Conservation (phyloP, 2,797 vertebrate species). For the Sus cebifrons region DNA sequence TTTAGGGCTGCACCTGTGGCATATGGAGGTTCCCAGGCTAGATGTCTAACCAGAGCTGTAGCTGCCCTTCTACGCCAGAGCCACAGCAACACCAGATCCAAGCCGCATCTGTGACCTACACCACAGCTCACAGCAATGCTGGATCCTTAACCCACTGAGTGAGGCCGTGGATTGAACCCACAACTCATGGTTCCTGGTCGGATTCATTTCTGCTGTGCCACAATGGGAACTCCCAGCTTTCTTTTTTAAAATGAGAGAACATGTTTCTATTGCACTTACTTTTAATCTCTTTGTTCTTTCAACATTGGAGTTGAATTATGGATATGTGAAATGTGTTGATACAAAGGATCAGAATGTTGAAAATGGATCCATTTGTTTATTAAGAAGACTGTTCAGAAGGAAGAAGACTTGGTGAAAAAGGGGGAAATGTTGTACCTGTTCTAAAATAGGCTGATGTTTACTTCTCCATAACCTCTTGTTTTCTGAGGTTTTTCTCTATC, state of each 20-base stretch:
- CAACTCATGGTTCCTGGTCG: too few species aligned
- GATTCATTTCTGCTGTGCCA: too few species aligned
- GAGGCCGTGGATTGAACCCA: too few species aligned
- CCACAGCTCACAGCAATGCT: too few species aligned
- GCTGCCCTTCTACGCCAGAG: too few species aligned
- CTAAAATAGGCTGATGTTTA: constrained; percentile 6
- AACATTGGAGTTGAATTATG: constrained; percentile 13
- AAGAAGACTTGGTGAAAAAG: not conserved
- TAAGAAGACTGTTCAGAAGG: constrained; percentile 26
- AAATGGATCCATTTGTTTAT: constrained; percentile 30
- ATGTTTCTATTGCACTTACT: not conserved
- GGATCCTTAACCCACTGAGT: too few species aligned
- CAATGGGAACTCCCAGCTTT: too few species aligned
- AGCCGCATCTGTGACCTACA: too few species aligned
- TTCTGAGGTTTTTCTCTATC: not conserved
- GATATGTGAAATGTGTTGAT: constrained; percentile 10
- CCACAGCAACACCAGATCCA: too few species aligned
- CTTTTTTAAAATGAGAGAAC: not conserved
- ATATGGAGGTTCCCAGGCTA: too few species aligned
- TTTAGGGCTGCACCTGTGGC: too few species aligned
- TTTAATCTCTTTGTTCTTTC: constrained; percentile 25
- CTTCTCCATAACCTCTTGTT: not conserved
- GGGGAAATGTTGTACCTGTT: not conserved
- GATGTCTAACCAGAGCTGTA: too few species aligned
- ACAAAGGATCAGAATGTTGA: constrained; percentile 21